Evolutionary conservation across 2,113 vertebrate genomes (phyloP), one percentile per base, ranked within the genome.

Genomic region (Elachura formosa): DNA sequence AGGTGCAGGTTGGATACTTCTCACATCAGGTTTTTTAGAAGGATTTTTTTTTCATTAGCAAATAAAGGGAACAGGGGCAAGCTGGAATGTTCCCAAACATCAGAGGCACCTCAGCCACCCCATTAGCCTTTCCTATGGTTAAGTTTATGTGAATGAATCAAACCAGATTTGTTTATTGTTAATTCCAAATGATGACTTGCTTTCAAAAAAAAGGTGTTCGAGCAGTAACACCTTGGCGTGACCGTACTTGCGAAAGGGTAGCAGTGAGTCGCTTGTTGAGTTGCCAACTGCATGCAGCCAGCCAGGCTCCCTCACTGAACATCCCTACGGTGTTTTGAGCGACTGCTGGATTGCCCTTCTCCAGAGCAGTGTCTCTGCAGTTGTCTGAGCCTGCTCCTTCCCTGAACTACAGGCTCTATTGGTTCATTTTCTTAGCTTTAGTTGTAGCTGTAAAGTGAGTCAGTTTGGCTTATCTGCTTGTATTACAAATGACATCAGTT

Each of bases 281-380:
- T 0, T 82, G 77, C 49, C 4, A 4, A 3, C 29, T 24, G 46
- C 0, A 49, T 26, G 40, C 11, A 69, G 52, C 29, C 78, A 28
- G 48, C 2, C 1, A 1, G 4, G 48, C 9, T 63, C 41, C 38
- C 18, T 48, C 51, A 3, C 23, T 11, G 8, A 14, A 51, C 4
- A 2, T 14, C 7, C 13, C 22, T 8, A 4, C 0, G 0, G 41
- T 3, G 56, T 36, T 58, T 5, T 1, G 4, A 66, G 18, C 36
- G 74, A 43, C 21, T 66, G 56, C 11, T 1, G 1, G 8, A 4
- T 0, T 19, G 16, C 46, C 45, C 46, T 41, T 29, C n/a, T 67
- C 22, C 0, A 0, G 20, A 68, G 28, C 25, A 22, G 2, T 2
- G 22, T 9, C 31, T 11, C 2, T 26, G 26, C 6, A 26, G n/a